Percentiles rank a stretch among this genome's conserved stretches.
phyloP scores from a whole-genome alignment of 1,140 invertebrate genomes.

The Calliopsis andreniformis region DNA sequence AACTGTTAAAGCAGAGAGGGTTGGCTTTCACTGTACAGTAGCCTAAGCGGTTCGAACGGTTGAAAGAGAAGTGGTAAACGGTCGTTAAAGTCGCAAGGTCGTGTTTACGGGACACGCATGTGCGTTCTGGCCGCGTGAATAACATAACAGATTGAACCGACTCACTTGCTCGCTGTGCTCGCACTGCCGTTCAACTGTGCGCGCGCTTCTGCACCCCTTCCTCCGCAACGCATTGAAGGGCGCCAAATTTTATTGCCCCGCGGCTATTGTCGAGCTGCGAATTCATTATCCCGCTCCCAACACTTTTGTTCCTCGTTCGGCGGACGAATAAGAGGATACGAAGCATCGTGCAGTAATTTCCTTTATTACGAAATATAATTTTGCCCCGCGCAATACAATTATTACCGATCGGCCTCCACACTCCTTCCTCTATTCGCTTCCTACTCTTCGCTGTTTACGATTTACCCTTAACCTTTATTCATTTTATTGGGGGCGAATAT shows the following conservation, averaged over 20 bases:
- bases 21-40: too few relatives aligned
- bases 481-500: too few relatives aligned
- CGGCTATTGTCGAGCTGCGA: constrained; percentile 7
- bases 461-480: too few relatives aligned
- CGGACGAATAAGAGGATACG: background rate
- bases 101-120: constrained; percentile 67
- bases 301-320: background rate
- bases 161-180: too few relatives aligned
- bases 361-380: too few relatives aligned
- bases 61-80: constrained; percentile 60
- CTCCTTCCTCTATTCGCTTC: too few relatives aligned
- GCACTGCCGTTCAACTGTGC: too few relatives aligned
- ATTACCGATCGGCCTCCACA: too few relatives aligned
- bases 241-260: constrained; percentile 6
- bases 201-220: background rate
- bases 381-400: too few relatives aligned
- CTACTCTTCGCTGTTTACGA: too few relatives aligned
- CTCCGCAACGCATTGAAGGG: background rate
- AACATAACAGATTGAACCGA: constrained; percentile 18
- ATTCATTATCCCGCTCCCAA: constrained; percentile 10
- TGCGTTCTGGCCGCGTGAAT: constrained; percentile 61
- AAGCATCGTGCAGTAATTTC: too few relatives aligned
- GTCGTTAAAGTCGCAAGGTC: constrained; percentile 69
- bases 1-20: too few relatives aligned
- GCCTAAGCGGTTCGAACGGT: constrained; percentile 14